A percentile compares a stretch with the other conserved stretches of the same genome.
Conservation (phyloP, 1,140 invertebrate genomes). For the Drosophila navojoa region DNA sequence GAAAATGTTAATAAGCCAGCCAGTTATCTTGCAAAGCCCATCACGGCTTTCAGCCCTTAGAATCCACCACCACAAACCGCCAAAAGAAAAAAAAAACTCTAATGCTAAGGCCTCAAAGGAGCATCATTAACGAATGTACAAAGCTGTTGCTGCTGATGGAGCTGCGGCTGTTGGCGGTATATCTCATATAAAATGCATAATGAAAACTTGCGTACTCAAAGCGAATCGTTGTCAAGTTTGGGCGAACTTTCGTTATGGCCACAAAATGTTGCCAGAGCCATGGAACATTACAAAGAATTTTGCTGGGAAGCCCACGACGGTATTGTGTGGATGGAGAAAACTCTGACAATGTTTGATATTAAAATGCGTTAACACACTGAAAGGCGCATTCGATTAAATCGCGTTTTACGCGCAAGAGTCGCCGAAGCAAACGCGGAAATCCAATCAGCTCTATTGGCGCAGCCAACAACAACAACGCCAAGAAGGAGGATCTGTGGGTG, state of each 20-base stretch:
- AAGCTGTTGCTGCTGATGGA: neutral
- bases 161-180: neutral
- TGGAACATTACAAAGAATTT: neutral
- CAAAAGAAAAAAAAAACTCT: neutral
- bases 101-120: conserved; percentile 12
- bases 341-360: conserved; percentile 49
- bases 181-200: conserved; percentile 49
- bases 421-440: conserved; percentile 44
- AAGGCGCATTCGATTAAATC: conserved; percentile 69
- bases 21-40: conserved; percentile 33
- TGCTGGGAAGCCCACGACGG: neutral
- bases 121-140: conserved; percentile 28
- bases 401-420: conserved; percentile 14
- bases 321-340: neutral
- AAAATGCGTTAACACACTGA: conserved; percentile 67
- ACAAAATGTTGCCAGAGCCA: conserved; percentile 37
- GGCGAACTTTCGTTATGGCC: conserved; percentile 30
- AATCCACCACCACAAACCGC: conserved; percentile 12
- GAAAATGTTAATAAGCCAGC: conserved; percentile 32
- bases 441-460: conserved; percentile 53
- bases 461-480: conserved; percentile 20
- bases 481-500: conserved; percentile 15
- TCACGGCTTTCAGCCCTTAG: conserved; percentile 3
- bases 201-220: conserved; percentile 47
- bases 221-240: conserved; percentile 18